A percentile compares a stretch with the other conserved stretches of the same genome.
phyloP scores from a whole-genome alignment of 2,113 vertebrate species.

The Nothobranchius kuhntae region DNA sequence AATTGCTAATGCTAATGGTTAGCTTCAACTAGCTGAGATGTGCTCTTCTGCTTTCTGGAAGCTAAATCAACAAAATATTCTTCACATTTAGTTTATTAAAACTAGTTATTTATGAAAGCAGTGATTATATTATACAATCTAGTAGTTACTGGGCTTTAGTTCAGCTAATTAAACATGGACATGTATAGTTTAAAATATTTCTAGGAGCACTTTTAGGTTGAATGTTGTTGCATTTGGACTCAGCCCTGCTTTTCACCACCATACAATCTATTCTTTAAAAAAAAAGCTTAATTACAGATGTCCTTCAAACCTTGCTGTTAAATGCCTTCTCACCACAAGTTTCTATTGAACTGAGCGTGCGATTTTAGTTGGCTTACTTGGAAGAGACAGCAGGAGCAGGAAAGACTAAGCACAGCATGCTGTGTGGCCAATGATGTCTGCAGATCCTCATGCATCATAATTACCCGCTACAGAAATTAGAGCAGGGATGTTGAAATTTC shows the following conservation, averaged over 20 bases:
- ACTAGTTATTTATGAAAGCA: no score
- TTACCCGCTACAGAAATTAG: constrained; percentile 74
- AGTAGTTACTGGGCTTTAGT: no score
- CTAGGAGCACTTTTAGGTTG: neutral
- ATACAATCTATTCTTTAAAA: neutral
- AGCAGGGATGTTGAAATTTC: constrained; percentile 75
- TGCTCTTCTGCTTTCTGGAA: no score
- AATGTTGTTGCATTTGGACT: constrained; percentile 10
- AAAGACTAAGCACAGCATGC: constrained; percentile 53
- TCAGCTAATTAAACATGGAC: no score
- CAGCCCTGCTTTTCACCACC: neutral
- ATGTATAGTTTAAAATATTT: neutral
- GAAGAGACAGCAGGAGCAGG: constrained; percentile 31
- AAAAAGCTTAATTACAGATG: constrained; percentile 12
- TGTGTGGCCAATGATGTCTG: constrained; percentile 72
- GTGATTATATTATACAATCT: no score
- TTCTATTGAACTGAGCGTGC: constrained; percentile 25
- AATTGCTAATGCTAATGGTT: no score
- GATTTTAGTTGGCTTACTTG: neutral
- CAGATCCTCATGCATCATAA: constrained; percentile 79
- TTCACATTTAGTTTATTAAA: no score
- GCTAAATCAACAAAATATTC: no score
- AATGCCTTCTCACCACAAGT: neutral
- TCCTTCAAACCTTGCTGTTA: constrained; percentile 27
- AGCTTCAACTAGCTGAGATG: no score